Conservation (phyloP, 2,797 vertebrate genomes). For the Gymnothorax reevesii region DNA sequence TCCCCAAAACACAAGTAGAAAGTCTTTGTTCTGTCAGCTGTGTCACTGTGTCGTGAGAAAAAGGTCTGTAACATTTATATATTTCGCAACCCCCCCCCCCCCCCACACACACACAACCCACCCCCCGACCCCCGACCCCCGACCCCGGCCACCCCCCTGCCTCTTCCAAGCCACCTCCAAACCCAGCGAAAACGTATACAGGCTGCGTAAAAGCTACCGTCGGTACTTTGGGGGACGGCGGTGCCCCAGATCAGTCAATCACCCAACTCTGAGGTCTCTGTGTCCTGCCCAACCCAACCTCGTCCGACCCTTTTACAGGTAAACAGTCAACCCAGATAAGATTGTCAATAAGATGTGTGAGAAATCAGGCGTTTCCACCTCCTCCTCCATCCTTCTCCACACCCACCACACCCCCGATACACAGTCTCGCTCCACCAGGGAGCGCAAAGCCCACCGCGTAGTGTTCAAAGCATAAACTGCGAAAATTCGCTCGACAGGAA, state of each 20-base stretch:
- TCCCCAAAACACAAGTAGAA: conserved; percentile 29
- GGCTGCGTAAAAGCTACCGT: conserved; percentile 26
- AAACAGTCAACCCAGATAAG: conserved; percentile 68
- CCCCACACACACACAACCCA: conserved; percentile 18
- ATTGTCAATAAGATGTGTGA: conserved; percentile 71
- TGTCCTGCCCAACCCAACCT: conserved; percentile 31
- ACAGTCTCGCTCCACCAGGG: not conserved
- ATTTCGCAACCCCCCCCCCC: conserved; percentile 10
- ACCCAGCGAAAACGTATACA: conserved; percentile 7
- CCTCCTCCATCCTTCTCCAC: not conserved
- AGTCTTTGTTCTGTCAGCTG: conserved; percentile 48
- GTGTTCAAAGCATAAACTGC: conserved; percentile 32
- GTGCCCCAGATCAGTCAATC: not conserved
- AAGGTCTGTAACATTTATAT: conserved; percentile 59
- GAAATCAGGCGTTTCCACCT: conserved; percentile 44
- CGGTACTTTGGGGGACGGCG: conserved; percentile 21
- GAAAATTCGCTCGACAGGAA: conserved; percentile 50
- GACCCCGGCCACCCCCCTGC: conserved; percentile 27
- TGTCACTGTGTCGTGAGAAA: conserved; percentile 46
- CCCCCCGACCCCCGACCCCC: not conserved
- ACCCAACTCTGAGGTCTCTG: conserved; percentile 26
- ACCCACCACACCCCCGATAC: not conserved
- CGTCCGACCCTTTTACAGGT: conserved; percentile 29
- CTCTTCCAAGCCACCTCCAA: conserved; percentile 1
- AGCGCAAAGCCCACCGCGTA: not conserved